These are phyloP conservation scores for Charina bottae DNA, from an alignment of 2,113 vertebrate species.

Conservation along the genomic window DNA sequence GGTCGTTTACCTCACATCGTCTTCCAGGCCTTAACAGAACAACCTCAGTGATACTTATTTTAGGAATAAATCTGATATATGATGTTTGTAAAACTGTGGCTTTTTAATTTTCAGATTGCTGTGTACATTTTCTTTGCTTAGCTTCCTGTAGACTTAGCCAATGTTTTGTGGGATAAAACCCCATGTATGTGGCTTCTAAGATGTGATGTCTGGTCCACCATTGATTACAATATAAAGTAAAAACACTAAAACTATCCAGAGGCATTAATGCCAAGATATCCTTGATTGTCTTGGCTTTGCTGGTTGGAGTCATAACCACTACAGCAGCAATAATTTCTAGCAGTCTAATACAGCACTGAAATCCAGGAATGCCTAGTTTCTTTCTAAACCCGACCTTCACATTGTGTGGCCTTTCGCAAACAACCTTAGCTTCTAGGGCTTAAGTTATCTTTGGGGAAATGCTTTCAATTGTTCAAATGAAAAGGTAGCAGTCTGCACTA, in stretches of 20 bases:
- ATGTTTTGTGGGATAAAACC: constrained; percentile 31
- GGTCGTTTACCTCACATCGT: background rate
- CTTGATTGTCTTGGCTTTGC: constrained; percentile 59
- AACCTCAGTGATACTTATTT: background rate
- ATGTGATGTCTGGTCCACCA: constrained; percentile 56
- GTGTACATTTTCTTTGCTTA: constrained; percentile 23
- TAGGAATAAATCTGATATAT: background rate
- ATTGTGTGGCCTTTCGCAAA: constrained; percentile 53
- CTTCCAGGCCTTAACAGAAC: background rate
- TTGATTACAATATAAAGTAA: constrained; percentile 64
- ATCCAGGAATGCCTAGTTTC: constrained; percentile 37
- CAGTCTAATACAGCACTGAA: background rate
- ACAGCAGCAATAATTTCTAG: constrained; percentile 47
- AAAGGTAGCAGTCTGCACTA: background rate
- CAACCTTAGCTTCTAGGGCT: background rate
- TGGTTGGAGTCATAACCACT: constrained; percentile 57
- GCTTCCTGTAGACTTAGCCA: constrained; percentile 35
- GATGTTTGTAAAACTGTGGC: background rate
- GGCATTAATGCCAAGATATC: constrained; percentile 50
- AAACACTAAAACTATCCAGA: constrained; percentile 49
- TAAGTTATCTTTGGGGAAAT: background rate
- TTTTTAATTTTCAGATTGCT: constrained; percentile 36
- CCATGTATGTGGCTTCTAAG: constrained; percentile 9
- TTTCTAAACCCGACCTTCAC: constrained; percentile 4
- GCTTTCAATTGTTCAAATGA: background rate